phyloP scores from a whole-genome alignment of 2,113 vertebrate genomes.

The Alosa alosa region DNA sequence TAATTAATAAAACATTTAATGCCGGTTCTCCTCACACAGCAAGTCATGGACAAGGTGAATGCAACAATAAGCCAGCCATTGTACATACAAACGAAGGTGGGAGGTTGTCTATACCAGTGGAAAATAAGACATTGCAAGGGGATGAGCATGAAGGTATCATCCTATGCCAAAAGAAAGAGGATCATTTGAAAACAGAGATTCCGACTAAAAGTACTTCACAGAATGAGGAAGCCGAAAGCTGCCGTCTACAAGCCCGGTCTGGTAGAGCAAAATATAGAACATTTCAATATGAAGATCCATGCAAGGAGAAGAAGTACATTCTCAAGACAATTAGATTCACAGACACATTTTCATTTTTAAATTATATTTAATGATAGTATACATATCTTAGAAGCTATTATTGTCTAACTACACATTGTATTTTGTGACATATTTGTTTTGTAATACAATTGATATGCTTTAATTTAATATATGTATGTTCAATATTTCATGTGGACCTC shows the following conservation, averaged over 20 bases:
- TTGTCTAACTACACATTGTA: neutral
- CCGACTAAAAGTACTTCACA: neutral
- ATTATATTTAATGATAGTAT: neutral
- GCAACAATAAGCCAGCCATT: neutral
- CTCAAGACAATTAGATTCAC: conserved; percentile 74
- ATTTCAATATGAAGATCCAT: conserved; percentile 81
- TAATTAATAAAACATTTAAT: neutral
- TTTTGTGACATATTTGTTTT: no score
- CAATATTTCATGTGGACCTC: no score
- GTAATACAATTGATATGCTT: no score
- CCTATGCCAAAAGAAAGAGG: neutral
- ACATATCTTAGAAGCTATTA: neutral
- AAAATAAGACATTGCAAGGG: neutral
- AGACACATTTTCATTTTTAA: conserved; percentile 77
- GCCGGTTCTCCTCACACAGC: neutral
- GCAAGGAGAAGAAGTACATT: conserved; percentile 74
- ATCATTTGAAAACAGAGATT: neutral
- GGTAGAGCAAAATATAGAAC: conserved; percentile 78
- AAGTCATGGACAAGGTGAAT: neutral
- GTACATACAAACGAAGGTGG: neutral
- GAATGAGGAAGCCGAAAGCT: neutral
- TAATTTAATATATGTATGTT: no score
- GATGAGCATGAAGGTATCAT: neutral
- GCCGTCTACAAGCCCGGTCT: neutral
- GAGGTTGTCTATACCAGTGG: neutral